These are phyloP conservation scores for Metridium senile DNA, from an alignment of 92 coral and sea anemone species.

Conservation along the genomic window DNA sequence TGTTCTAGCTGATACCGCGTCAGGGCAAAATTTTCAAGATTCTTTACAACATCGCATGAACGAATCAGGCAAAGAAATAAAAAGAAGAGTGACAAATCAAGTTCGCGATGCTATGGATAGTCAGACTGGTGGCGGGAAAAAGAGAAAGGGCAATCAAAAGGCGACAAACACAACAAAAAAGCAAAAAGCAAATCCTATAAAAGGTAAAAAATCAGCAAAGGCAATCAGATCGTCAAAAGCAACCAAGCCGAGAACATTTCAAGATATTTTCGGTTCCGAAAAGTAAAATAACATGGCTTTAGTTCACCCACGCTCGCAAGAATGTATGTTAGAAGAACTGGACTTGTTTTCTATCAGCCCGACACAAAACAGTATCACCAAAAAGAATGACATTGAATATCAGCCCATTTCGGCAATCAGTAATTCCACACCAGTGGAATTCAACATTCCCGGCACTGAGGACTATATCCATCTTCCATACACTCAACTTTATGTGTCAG, in stretches of 20 bases:
- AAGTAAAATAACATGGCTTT: slow-evolving; percentile 32
- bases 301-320: slow-evolving; percentile 36
- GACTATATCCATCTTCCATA: slow-evolving; percentile 41
- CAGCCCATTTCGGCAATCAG: slow-evolving; percentile 39
- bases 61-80: slow-evolving; percentile 4
- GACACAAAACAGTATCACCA: slow-evolving; percentile 43
- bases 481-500: slow-evolving; percentile 40
- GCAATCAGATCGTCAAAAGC: slow-evolving; percentile 33
- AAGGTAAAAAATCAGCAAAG: slow-evolving; percentile 20
- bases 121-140: slow-evolving; percentile 25
- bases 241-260: slow-evolving; percentile 60
- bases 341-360: slow-evolving; percentile 44
- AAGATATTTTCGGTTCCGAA: slow-evolving; percentile 21
- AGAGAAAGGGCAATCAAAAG: neutral
- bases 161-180: neutral
- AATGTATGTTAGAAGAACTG: slow-evolving; percentile 45
- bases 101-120: neutral
- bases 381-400: slow-evolving; percentile 23
- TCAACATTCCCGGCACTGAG: slow-evolving; percentile 38
- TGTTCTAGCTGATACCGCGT: slow-evolving; percentile 35
- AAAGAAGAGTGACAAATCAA: neutral
- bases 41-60: neutral
- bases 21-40: slow-evolving; percentile 18
- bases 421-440: slow-evolving; percentile 40
- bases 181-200: slow-evolving; percentile 5